phyloP scores from a whole-genome alignment of 1,140 invertebrate species.

The Ridgeia piscesae region DNA sequence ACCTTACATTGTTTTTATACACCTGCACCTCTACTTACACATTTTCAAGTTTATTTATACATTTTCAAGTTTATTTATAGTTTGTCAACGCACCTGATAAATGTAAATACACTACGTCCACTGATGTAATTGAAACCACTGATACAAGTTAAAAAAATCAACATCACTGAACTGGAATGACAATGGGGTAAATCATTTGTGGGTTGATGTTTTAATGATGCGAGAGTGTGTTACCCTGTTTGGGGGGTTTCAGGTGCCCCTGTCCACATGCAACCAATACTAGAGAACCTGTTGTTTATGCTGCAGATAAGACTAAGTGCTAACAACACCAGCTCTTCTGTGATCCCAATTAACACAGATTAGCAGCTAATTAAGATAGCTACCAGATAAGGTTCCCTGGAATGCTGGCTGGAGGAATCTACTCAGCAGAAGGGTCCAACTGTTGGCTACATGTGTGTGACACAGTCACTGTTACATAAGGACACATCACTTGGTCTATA shows the following conservation, averaged over 20 bases:
- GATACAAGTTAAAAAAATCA: no score
- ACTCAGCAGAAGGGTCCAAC: background rate
- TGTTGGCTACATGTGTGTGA: no score
- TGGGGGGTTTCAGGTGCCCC: background rate
- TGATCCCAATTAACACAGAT: conserved; percentile 1
- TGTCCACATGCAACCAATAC: background rate
- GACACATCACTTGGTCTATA: no score
- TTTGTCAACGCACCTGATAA: no score
- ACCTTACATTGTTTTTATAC: no score
- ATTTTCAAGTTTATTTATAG: no score
- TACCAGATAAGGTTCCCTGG: background rate
- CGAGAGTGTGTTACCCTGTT: background rate
- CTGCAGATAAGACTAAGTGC: background rate
- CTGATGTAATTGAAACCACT: no score
- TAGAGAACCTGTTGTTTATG: background rate
- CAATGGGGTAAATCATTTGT: background rate
- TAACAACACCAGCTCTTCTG: background rate
- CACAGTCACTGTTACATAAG: no score
- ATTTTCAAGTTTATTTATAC: background rate
- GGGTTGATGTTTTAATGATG: background rate
- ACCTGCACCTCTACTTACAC: background rate
- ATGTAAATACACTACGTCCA: no score
- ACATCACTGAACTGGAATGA: background rate
- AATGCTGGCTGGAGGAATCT: background rate
- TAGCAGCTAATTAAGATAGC: background rate